Evolutionary conservation across 2,797 vertebrate species (phyloP).

Genomic region (Nyctibius grandis): DNA sequence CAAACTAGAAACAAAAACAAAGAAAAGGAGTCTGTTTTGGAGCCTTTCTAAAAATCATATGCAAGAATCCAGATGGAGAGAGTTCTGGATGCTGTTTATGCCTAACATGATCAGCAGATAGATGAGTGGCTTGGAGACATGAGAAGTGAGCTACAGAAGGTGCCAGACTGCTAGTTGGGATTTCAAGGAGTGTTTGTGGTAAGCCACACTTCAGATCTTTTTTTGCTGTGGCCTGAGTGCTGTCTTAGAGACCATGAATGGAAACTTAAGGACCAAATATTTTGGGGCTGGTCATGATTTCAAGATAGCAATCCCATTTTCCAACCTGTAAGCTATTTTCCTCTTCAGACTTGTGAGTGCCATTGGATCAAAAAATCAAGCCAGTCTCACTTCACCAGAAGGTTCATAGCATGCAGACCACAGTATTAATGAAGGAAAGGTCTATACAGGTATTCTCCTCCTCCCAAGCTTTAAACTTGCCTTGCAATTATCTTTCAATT

Average conservation of each 20-base stretch:
- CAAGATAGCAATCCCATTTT: conserved; percentile 15
- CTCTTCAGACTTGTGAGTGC: not conserved
- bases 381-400: not conserved
- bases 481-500: not conserved
- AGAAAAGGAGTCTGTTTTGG: conserved; percentile 32
- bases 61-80: conserved; percentile 36
- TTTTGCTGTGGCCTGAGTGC: not conserved
- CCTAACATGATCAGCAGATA: conserved; percentile 48
- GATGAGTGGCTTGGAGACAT: conserved; percentile 45
- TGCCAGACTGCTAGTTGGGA: conserved; percentile 43
- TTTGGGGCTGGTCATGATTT: conserved; percentile 19
- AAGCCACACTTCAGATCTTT: conserved; percentile 36
- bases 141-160: conserved; percentile 15
- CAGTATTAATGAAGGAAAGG: not conserved
- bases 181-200: conserved; percentile 60
- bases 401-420: not conserved
- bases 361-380: not conserved
- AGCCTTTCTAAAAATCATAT: conserved; percentile 60
- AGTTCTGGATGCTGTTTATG: conserved; percentile 21
- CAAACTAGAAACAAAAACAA: conserved; percentile 46
- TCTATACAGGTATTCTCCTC: not conserved
- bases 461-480: not conserved
- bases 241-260: conserved; percentile 52
- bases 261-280: conserved; percentile 55
- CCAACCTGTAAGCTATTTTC: conserved; percentile 37